phyloP scores from a whole-genome alignment of 1,140 invertebrate genomes.

The Drosophila ficusphila region DNA sequence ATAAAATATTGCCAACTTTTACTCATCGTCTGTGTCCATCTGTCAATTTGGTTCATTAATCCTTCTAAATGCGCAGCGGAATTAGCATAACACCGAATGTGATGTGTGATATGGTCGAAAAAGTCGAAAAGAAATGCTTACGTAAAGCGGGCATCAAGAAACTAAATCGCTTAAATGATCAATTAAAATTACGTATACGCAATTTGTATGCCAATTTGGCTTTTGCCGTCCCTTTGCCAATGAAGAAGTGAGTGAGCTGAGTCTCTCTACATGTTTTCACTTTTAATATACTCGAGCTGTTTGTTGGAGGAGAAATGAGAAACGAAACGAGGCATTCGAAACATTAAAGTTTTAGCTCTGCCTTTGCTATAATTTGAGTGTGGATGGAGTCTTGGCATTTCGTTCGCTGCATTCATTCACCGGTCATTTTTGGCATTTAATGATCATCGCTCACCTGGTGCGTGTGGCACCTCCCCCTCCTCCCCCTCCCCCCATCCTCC shows the following conservation, averaged over 20 bases:
- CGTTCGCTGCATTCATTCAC: constrained; percentile 25
- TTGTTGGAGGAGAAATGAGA: constrained; percentile 52
- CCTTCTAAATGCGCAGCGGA: constrained; percentile 49
- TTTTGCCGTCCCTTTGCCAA: constrained; percentile 44
- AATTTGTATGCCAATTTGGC: constrained; percentile 65
- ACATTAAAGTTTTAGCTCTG: constrained; percentile 73
- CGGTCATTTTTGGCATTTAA: constrained; percentile 74
- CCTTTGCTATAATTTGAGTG: constrained; percentile 75
- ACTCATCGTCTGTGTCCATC: constrained; percentile 18
- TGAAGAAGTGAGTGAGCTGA: constrained; percentile 56
- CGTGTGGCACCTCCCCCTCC: constrained; percentile 30
- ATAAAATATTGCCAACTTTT: constrained; percentile 39
- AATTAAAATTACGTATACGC: constrained; percentile 77
- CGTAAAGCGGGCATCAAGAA: constrained; percentile 49
- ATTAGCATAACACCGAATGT: constrained; percentile 45
- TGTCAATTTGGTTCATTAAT: constrained; percentile 33
- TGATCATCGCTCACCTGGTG: constrained; percentile 65
- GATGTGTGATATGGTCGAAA: constrained; percentile 29
- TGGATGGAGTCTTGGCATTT: constrained; percentile 58
- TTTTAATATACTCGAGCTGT: constrained; percentile 64
- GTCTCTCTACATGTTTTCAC: constrained; percentile 76
- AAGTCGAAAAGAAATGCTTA: constrained; percentile 37
- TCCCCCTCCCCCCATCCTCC: constrained; percentile 10
- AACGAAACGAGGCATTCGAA: constrained; percentile 74
- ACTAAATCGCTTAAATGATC: constrained; percentile 66